Evolutionary conservation across 2,113 vertebrate species (phyloP).

Genomic region (Puntigrus tetrazona): DNA sequence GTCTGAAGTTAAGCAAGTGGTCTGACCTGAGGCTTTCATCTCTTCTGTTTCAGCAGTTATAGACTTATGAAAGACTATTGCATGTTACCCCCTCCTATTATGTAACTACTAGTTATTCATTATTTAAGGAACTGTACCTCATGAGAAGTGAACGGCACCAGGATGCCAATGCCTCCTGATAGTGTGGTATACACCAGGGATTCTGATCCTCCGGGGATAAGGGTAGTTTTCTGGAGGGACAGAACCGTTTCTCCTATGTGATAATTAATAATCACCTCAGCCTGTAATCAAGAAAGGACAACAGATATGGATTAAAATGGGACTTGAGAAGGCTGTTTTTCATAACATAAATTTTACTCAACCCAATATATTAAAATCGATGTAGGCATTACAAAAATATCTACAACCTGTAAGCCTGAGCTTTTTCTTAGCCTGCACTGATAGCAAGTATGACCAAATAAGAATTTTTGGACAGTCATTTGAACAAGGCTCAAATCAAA

Average conservation of each 20-base stretch:
- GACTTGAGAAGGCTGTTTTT: not conserved
- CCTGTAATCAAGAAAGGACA: constrained; percentile 70
- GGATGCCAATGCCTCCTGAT: constrained; percentile 93
- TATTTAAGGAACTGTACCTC: constrained; percentile 78
- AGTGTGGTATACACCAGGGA: constrained; percentile 96
- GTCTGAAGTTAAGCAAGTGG: not conserved
- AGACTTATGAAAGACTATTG: not conserved
- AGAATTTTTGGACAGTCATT: too few species aligned
- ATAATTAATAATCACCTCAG: constrained; percentile 95
- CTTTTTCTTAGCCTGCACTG: too few species aligned
- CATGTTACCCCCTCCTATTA: not conserved
- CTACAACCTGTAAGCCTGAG: too few species aligned
- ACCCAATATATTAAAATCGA: too few species aligned
- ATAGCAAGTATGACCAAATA: too few species aligned
- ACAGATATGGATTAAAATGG: not conserved
- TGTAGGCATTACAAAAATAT: too few species aligned
- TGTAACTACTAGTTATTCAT: not conserved
- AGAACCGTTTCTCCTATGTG: constrained; percentile 94
- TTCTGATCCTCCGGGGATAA: constrained; percentile 95
- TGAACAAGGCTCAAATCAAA: too few species aligned
- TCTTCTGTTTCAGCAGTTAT: not conserved
- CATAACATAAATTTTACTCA: not conserved
- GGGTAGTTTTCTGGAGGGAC: constrained; percentile 95
- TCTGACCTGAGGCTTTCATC: too few species aligned
- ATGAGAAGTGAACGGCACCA: constrained; percentile 97